Evolutionary conservation across 2,113 vertebrate species (phyloP).

Genomic region (Anser brachyrhynchus): DNA sequence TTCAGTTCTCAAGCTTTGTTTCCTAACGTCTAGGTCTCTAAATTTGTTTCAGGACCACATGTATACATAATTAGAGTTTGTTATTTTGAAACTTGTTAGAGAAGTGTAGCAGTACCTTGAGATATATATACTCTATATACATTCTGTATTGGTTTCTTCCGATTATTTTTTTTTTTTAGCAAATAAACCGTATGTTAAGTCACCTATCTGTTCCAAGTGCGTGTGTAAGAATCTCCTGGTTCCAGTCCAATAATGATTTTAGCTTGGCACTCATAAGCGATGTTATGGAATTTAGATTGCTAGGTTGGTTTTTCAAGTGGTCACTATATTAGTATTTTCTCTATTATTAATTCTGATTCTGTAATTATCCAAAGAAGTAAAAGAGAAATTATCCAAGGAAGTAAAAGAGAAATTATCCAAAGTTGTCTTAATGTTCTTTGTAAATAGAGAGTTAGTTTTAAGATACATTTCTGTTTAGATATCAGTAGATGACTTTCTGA

Average conservation of each 20-base stretch:
- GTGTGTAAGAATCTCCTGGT: not conserved
- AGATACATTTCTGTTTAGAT: not conserved
- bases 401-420: not conserved
- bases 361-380: not conserved
- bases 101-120: not conserved
- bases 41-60: not conserved
- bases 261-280: not conserved
- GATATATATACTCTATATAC: not conserved
- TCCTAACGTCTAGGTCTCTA: not conserved
- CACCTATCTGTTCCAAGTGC: not conserved
- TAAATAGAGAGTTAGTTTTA: conserved; percentile 19
- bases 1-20: not conserved
- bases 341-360: not conserved
- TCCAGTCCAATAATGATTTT: not conserved
- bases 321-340: not conserved
- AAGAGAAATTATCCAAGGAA: too few species aligned
- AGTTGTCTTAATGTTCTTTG: not conserved
- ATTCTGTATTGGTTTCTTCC: not conserved
- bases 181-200: not conserved
- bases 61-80: not conserved
- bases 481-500: not conserved
- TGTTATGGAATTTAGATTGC: not conserved
- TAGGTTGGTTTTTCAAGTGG: not conserved
- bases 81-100: not conserved
- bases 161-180: not conserved